phyloP scores from a whole-genome alignment of 2,113 vertebrate species.

The Lophura nycthemera region DNA sequence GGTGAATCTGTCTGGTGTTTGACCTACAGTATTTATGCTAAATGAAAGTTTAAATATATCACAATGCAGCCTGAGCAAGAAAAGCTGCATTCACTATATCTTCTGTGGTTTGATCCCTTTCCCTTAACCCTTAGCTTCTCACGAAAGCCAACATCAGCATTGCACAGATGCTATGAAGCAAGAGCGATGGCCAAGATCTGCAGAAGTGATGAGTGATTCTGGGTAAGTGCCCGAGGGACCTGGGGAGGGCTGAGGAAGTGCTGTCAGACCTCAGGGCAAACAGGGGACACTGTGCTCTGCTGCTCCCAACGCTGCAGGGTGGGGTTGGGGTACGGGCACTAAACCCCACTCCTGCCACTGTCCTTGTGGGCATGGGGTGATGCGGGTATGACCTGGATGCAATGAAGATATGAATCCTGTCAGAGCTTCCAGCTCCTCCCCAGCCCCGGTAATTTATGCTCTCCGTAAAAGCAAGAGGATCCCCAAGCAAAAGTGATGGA shows the following conservation, averaged over 20 bases:
- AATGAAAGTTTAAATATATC: conserved; percentile 75
- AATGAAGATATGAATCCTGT: not conserved
- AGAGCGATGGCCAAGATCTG: not conserved
- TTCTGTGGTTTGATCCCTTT: not conserved
- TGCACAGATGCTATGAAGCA: not conserved
- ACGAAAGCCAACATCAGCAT: conserved; percentile 19
- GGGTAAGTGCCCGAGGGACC: not conserved
- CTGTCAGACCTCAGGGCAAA: accelerated
- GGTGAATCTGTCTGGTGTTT: conserved; percentile 77
- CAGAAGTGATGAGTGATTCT: not conserved
- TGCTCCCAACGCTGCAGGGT: accelerated
- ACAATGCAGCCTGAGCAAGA: conserved; percentile 37
- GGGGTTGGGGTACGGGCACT: not conserved
- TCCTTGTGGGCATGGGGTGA: accelerated
- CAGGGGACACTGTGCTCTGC: not conserved
- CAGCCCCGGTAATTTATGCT: conserved; percentile 21
- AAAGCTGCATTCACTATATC: conserved; percentile 32
- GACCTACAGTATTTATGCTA: conserved; percentile 75
- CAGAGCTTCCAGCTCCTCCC: not conserved
- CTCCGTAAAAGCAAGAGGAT: conserved; percentile 31
- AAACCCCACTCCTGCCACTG: not conserved
- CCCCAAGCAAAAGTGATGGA: conserved; percentile 62
- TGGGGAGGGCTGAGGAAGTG: not conserved
- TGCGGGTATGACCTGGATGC: not conserved
- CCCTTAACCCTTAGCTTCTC: not conserved